phyloP scores from a whole-genome alignment of 2,797 vertebrate genomes.

The Fundulus diaphanus region DNA sequence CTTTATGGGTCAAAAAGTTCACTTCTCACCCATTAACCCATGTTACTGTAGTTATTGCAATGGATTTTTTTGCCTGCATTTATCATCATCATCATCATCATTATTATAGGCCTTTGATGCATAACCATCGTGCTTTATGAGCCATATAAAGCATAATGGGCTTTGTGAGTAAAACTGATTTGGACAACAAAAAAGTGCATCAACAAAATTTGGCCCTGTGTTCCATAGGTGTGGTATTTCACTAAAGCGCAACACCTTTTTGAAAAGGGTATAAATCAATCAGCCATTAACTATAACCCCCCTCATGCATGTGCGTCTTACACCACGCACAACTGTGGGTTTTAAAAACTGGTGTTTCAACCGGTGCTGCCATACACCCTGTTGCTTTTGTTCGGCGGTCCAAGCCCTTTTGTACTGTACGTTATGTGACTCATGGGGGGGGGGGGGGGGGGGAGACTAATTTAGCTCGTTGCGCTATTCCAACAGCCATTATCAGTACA shows the following conservation, averaged over 20 bases:
- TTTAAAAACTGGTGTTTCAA: background rate
- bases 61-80: background rate
- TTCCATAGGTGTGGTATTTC: slow-evolving; percentile 40
- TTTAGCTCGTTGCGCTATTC: slow-evolving; percentile 22
- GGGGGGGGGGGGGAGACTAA: background rate
- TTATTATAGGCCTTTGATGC: background rate
- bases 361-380: background rate
- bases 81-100: background rate
- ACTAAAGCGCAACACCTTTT: slow-evolving; percentile 14
- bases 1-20: too few relatives aligned
- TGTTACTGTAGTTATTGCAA: background rate
- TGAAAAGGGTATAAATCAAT: slow-evolving; percentile 20
- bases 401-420: background rate
- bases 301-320: slow-evolving; percentile 1
- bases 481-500: slow-evolving; percentile 6
- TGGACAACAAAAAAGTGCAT: background rate
- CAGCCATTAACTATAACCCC: slow-evolving; percentile 39
- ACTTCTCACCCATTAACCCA: background rate
- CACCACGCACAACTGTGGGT: background rate
- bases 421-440: slow-evolving; percentile 4
- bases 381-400: background rate
- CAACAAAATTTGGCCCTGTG: background rate
- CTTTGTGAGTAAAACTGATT: background rate
- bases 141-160: too few relatives aligned
- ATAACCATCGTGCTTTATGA: background rate